Percentiles rank a stretch among this genome's conserved stretches.
Evolutionary conservation across 2,888 invertebrate genomes (phyloP).

Genomic region (Asteroscopus sphinx): DNA sequence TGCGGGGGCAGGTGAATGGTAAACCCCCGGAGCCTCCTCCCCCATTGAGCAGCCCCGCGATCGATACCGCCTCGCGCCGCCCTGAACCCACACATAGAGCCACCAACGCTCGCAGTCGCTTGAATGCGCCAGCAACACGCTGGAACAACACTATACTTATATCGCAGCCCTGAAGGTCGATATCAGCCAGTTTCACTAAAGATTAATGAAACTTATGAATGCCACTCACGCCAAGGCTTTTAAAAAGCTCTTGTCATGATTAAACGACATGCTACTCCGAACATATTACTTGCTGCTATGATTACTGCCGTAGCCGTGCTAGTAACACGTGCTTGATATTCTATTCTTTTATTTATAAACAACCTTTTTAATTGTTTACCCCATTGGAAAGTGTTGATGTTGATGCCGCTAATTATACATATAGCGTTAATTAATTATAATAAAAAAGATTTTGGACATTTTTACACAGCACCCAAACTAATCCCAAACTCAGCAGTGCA

Average conservation of each 20-base stretch:
- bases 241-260: constrained; percentile 5
- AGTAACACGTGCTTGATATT: too few relatives aligned
- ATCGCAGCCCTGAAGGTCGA: constrained; percentile 52
- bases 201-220: constrained; percentile 38
- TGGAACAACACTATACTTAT: constrained; percentile 43
- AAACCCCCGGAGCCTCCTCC: constrained; percentile 71
- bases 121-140: constrained; percentile 43
- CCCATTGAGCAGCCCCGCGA: constrained; percentile 77
- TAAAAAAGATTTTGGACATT: too few relatives aligned
- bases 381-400: too few relatives aligned
- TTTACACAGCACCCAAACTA: too few relatives aligned
- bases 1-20: constrained; percentile 86
- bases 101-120: constrained; percentile 33
- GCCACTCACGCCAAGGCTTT: constrained; percentile 6
- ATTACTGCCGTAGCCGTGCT: background rate
- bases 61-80: constrained; percentile 76
- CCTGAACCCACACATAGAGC: constrained; percentile 46
- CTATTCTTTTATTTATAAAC: too few relatives aligned
- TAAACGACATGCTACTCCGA: background rate
- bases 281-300: background rate
- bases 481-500: too few relatives aligned
- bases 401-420: too few relatives aligned
- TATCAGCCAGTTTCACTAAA: constrained; percentile 24
- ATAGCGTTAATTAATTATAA: too few relatives aligned
- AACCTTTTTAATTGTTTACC: too few relatives aligned